Conservation (phyloP, 2,113 vertebrate species). For the Vombatus ursinus region DNA sequence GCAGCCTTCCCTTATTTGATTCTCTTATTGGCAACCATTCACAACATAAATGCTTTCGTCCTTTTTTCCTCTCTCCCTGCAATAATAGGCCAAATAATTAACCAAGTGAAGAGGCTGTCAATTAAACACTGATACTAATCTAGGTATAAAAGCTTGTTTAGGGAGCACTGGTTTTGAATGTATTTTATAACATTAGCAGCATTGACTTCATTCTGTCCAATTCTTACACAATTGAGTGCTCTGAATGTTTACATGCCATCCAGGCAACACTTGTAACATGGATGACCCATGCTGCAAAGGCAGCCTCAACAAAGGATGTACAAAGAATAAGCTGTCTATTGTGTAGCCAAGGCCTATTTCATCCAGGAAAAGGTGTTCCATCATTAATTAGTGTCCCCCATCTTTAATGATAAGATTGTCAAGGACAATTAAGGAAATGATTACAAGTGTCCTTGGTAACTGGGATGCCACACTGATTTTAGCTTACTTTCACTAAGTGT, state of each 20-base stretch:
- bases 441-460: constrained; percentile 90
- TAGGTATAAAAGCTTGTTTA: constrained; percentile 87
- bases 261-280: constrained; percentile 80
- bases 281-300: constrained; percentile 80
- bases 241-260: constrained; percentile 85
- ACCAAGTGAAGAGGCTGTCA: constrained; percentile 89
- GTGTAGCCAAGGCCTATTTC: constrained; percentile 81
- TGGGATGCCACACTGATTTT: constrained; percentile 83
- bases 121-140: constrained; percentile 92
- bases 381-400: constrained; percentile 86
- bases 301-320: constrained; percentile 80
- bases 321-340: constrained; percentile 81
- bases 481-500: constrained; percentile 86
- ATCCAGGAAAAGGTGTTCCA: constrained; percentile 78
- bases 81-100: constrained; percentile 86
- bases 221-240: constrained; percentile 86
- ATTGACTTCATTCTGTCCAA: constrained; percentile 86
- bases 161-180: constrained; percentile 83
- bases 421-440: constrained; percentile 89
- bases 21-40: constrained; percentile 86
- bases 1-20: constrained; percentile 78
- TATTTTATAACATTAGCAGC: constrained; percentile 82
- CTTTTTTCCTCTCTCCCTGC: constrained; percentile 78
- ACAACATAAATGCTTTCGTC: constrained; percentile 85
- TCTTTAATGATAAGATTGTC: constrained; percentile 86